phyloP scores from a whole-genome alignment of 2,888 invertebrate species.

The Sycophila texana region DNA sequence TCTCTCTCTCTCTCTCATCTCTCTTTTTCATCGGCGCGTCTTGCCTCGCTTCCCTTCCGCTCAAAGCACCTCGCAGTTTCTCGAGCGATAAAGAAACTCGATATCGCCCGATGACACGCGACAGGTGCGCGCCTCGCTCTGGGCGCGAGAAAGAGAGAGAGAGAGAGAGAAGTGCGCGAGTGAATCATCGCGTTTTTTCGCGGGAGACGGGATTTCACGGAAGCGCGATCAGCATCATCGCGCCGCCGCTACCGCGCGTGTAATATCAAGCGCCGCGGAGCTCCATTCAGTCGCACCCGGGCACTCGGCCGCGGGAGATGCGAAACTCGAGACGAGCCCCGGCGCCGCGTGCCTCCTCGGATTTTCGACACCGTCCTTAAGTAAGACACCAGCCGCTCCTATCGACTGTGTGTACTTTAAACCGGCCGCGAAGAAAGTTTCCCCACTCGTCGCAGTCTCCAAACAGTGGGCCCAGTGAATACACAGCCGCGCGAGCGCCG shows the following conservation, averaged over 20 bases:
- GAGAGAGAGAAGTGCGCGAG: neutral
- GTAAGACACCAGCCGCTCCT: too few species aligned
- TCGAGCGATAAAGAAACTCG: conserved; percentile 36
- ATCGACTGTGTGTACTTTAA: too few species aligned
- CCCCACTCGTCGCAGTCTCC: too few species aligned
- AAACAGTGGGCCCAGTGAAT: too few species aligned
- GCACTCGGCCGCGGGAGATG: conserved; percentile 53
- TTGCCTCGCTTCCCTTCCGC: too few species aligned
- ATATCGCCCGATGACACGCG: conserved; percentile 18
- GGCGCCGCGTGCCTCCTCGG: conserved; percentile 59
- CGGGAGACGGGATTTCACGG: conserved; percentile 26
- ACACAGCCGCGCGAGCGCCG: too few species aligned
- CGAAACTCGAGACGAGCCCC: conserved; percentile 61
- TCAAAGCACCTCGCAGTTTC: neutral
- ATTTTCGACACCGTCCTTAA: neutral
- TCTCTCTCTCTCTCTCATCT: too few species aligned
- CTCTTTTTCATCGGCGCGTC: too few species aligned
- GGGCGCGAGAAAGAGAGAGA: neutral
- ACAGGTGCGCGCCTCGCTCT: neutral
- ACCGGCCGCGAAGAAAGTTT: too few species aligned
- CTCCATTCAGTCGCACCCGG: neutral
- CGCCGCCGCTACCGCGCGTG: neutral
- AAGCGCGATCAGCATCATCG: neutral
- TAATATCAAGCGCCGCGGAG: neutral
- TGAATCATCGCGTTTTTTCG: conserved; percentile 8